Conservation (phyloP, 92 coral and sea anemone species). For the Palythoa grandiflora region DNA sequence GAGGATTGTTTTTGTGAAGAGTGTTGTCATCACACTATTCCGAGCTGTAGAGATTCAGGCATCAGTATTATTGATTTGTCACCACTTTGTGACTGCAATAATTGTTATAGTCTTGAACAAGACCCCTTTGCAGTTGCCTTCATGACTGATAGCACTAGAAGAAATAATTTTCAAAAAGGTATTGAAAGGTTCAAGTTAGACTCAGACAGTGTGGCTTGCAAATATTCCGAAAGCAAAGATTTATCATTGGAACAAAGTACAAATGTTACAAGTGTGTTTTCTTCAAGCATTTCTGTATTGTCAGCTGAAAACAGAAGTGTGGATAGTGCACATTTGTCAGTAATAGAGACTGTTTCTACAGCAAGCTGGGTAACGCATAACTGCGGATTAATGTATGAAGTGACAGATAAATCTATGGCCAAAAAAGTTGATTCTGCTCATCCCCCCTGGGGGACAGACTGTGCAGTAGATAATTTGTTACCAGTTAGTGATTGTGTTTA, state of each 20-base stretch:
- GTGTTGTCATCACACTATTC: neutral
- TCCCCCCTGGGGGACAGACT: neutral
- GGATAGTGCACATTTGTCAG: neutral
- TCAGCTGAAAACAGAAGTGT: neutral
- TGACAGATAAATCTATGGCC: neutral
- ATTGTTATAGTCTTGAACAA: neutral
- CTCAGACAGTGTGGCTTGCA: constrained; percentile 13
- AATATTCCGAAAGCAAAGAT: neutral
- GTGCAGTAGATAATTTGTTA: neutral
- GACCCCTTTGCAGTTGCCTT: neutral
- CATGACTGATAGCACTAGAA: neutral
- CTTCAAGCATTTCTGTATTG: neutral
- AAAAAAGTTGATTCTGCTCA: neutral
- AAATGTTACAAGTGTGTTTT: neutral
- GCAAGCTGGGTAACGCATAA: neutral
- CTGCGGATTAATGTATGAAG: neutral
- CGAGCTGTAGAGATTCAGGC: neutral
- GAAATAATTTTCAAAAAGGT: neutral
- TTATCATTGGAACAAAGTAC: constrained; percentile 7
- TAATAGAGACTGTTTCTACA: neutral
- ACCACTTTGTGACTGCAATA: constrained; percentile 12
- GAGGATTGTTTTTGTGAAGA: constrained; percentile 1
- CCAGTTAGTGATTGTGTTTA: constrained; percentile 33
- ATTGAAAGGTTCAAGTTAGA: neutral
- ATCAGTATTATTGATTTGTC: constrained; percentile 20